Conservation (phyloP, 2,113 vertebrate species). For the Malurus melanocephalus region DNA sequence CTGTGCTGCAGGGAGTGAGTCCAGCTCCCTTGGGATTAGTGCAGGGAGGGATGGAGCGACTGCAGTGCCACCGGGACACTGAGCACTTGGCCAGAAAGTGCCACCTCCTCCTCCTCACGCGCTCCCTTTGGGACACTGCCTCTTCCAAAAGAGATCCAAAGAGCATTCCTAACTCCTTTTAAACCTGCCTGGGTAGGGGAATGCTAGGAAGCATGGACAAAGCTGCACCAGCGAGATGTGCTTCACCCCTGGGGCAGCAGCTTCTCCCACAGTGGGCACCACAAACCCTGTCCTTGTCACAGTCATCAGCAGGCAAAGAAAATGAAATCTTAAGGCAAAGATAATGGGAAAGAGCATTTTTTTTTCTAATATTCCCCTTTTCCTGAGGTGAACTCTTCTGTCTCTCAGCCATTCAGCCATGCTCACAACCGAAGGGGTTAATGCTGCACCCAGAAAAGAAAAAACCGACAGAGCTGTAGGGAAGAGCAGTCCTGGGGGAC, state of each 20-base stretch:
- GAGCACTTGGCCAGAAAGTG: accelerated
- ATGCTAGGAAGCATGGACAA: neutral
- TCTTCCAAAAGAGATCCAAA: neutral
- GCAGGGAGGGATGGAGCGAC: neutral
- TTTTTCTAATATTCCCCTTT: too few species aligned
- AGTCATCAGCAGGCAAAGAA: neutral
- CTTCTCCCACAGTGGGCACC: neutral
- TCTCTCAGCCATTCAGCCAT: neutral
- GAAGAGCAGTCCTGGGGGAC: neutral
- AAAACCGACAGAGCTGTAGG: neutral
- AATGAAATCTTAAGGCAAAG: neutral
- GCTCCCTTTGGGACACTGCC: neutral
- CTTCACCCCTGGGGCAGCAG: neutral
- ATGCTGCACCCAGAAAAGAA: neutral
- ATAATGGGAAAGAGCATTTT: accelerated
- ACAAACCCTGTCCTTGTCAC: neutral
- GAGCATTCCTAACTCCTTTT: neutral
- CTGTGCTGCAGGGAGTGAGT: neutral
- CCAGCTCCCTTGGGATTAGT: neutral
- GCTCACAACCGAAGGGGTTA: neutral
- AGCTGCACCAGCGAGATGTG: accelerated
- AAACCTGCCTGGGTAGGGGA: neutral
- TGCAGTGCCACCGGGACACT: accelerated
- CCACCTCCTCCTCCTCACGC: neutral
- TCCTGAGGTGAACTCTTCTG: neutral